Conservation (phyloP, 2,888 invertebrate genomes). For the Eristalis tenax region DNA sequence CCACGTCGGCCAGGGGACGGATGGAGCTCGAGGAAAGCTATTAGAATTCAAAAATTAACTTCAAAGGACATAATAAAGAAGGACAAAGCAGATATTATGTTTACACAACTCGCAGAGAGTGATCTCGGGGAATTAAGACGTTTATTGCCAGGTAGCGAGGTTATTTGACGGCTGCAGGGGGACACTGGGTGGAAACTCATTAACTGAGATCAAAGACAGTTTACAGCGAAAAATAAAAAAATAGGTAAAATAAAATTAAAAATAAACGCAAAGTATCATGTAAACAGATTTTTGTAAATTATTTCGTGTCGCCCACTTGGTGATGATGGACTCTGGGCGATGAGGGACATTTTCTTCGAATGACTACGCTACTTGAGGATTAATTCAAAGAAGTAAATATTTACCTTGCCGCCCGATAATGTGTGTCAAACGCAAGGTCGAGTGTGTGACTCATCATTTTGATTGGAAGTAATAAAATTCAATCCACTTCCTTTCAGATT, state of each 20-base stretch:
- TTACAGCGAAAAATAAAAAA: slow-evolving; percentile 20
- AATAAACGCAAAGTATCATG: slow-evolving; percentile 39
- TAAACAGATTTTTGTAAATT: slow-evolving; percentile 59
- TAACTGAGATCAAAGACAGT: slow-evolving; percentile 64
- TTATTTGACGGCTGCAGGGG: slow-evolving; percentile 47
- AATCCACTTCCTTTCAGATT: neutral
- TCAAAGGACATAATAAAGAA: slow-evolving; percentile 67
- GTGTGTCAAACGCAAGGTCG: neutral
- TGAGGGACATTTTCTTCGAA: neutral
- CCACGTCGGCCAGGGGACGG: neutral
- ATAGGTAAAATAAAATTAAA: slow-evolving; percentile 5
- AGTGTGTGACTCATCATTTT: neutral
- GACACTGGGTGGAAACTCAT: slow-evolving; percentile 55
- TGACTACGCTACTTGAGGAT: neutral
- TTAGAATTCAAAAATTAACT: slow-evolving; percentile 67
- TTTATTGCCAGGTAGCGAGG: slow-evolving; percentile 68
- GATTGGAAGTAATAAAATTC: neutral
- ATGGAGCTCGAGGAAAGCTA: slow-evolving; percentile 37
- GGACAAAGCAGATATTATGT: slow-evolving; percentile 52
- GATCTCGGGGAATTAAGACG: slow-evolving; percentile 57
- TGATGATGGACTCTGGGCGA: neutral
- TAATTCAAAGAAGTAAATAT: neutral
- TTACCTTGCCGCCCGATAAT: neutral
- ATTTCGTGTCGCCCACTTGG: slow-evolving; percentile 11
- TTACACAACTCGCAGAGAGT: slow-evolving; percentile 18